Evolutionary conservation across 1,140 invertebrate genomes (phyloP), one percentile per base, ranked within the genome.

Genomic region (Lordiphosa stackelbergi): DNA sequence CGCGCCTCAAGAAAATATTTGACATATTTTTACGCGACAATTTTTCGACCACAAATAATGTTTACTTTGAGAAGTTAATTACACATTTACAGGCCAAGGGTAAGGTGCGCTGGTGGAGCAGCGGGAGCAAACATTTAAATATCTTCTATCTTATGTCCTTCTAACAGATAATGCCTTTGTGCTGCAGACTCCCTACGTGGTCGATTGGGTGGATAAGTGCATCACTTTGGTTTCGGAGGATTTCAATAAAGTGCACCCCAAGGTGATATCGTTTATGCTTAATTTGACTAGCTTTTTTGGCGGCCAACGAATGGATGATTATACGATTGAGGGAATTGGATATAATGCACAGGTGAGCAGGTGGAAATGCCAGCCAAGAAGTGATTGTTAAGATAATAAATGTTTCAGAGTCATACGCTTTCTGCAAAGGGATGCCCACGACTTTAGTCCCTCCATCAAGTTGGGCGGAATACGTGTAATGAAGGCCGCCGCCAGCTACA

Each of bases 401-500:
- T 24, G 4, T 54, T 65, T 10, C 12, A 86, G 85, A 38, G 48
- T 66, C 3, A 28, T 79, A 5, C 31, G 40, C 9, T 65, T 86
- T 19, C 60, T 86, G 34, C 62, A 85, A 34, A 36, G 48, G 3
- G 54, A 49, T 22, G 59, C 63, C 5, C 43, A 43, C 2, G 35
- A 65, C n/a, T 79, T 85, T 1, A 85, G 48, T 46, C 90, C 91
- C 0, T 91, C 90, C 1, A 77, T 92, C n/a, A 92, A 92, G 75
- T 87, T 91, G 38, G 91, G 89, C n/a, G 90, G 90, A 24, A 89
- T 91, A n/a, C 88, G 88, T 11, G 88, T 93, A 56, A 84, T 92
- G 22, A 85, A 83, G 10, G 85, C 90, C 9, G 88, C 92, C 22
- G 85, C 90, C 28, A 69, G 75, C 5, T 91, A 92, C 66, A 73